Conservation (phyloP, 2,888 invertebrate species). For the Drosophila picticornis region DNA sequence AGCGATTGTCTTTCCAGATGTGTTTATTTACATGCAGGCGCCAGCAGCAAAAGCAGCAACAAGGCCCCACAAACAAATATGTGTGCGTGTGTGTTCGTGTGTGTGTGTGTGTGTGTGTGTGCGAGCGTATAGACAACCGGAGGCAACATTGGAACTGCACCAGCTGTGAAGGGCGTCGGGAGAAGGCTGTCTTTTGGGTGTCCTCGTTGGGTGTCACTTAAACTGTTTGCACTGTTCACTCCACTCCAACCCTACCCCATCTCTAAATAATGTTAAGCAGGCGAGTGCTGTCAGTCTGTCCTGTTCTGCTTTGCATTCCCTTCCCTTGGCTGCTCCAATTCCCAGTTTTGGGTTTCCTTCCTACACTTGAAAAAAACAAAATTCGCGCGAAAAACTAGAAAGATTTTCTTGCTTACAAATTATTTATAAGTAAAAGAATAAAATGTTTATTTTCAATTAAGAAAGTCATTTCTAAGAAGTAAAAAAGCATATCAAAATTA, state of each 20-base stretch:
- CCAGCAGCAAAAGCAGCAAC: conserved; percentile 27
- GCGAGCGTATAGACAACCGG: neutral
- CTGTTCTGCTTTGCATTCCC: neutral
- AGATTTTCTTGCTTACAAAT: neutral
- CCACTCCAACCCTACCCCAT: neutral
- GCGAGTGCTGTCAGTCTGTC: neutral
- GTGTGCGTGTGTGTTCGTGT: neutral
- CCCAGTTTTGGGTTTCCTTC: neutral
- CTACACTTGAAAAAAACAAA: neutral
- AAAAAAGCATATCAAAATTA: neutral
- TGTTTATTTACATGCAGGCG: conserved; percentile 52
- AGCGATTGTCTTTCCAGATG: conserved; percentile 16
- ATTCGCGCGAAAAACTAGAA: neutral
- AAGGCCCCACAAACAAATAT: conserved; percentile 5
- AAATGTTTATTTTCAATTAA: neutral
- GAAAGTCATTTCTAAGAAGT: neutral
- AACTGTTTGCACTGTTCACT: conserved; percentile 40
- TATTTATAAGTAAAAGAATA: neutral
- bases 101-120: neutral
- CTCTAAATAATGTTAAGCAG: neutral
- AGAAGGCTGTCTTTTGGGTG: conserved; percentile 13
- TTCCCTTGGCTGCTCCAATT: neutral
- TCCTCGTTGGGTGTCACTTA: conserved; percentile 36
- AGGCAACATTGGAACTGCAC: conserved; percentile 28
- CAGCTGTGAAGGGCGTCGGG: conserved; percentile 6